These are phyloP conservation scores for Chascanopsetta lugubris DNA, from an alignment of 2,113 vertebrate species.

Conservation along the genomic window DNA sequence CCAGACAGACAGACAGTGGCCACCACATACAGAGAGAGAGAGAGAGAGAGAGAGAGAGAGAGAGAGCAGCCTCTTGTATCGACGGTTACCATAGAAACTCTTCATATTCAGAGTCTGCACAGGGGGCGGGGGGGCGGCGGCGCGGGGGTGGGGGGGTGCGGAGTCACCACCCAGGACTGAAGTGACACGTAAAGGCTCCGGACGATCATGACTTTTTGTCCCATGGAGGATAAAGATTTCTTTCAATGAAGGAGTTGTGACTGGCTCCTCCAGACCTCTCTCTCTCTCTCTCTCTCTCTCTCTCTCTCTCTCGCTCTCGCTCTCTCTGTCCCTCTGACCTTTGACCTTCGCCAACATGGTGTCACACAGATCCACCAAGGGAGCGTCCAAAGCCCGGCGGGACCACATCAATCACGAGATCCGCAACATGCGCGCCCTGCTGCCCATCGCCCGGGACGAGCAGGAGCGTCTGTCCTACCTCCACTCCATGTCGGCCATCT, in stretches of 20 bases:
- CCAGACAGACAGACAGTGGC: constrained; percentile 62
- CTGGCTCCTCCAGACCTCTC: too few relatives aligned
- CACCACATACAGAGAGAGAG: constrained; percentile 53
- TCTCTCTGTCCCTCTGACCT: neutral
- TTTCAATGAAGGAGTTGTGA: constrained; percentile 2
- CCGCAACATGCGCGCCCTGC: constrained; percentile 81
- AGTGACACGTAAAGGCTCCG: too few relatives aligned
- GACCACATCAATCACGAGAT: constrained; percentile 89
- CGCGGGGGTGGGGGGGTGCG: too few relatives aligned
- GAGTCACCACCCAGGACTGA: too few relatives aligned
- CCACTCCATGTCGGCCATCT: constrained; percentile 88
- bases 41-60: too few relatives aligned
- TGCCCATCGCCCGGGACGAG: constrained; percentile 80
- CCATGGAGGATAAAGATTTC: constrained; percentile 19
- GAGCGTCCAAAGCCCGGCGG: constrained; percentile 87
- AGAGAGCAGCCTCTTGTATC: constrained; percentile 55
- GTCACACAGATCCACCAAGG: constrained; percentile 87
- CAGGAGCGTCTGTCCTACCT: constrained; percentile 88
- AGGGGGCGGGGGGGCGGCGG: constrained; percentile 22
- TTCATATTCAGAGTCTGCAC: constrained; percentile 50
- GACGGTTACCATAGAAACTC: constrained; percentile 73
- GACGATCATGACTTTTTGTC: too few relatives aligned
- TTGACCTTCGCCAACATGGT: constrained; percentile 52
- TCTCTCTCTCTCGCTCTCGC: constrained; percentile 1
- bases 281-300: constrained; percentile 2